A percentile compares a stretch with the other conserved stretches of the same genome.
These are phyloP conservation scores for Erinaceus europaeus DNA, from an alignment of 2,113 vertebrate genomes.

Conservation along the genomic window DNA sequence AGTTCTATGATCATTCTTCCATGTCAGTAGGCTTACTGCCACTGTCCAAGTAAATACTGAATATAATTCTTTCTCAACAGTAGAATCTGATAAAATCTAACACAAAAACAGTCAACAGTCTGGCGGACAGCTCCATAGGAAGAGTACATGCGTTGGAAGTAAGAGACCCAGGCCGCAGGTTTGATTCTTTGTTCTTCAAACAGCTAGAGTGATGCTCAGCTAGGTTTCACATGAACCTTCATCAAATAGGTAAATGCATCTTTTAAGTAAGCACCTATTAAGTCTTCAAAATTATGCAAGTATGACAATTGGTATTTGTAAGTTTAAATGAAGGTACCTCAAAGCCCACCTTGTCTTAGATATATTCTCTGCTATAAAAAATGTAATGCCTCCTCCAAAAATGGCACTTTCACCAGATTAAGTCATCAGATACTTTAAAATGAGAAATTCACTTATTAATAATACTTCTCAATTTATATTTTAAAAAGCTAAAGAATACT, in stretches of 20 bases:
- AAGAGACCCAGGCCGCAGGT: no score
- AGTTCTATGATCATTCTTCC: constrained; percentile 21
- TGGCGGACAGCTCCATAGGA: no score
- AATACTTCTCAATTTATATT: no score
- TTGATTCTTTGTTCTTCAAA: no score
- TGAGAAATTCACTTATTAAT: no score
- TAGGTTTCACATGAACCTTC: no score
- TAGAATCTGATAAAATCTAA: neutral
- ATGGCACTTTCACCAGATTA: neutral
- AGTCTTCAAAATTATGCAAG: constrained; percentile 9
- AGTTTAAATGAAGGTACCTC: neutral
- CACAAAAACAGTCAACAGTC: neutral
- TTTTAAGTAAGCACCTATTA: no score
- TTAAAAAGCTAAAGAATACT: no score
- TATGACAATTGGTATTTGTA: neutral
- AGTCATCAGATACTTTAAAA: neutral
- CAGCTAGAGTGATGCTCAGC: no score
- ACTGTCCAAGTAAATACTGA: constrained; percentile 8
- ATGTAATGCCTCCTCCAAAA: neutral
- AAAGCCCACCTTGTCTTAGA: neutral
- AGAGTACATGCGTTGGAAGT: no score
- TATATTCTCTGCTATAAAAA: neutral
- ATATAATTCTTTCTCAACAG: neutral
- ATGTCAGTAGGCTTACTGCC: neutral
- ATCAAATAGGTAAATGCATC: no score